Evolutionary conservation across 1,140 invertebrate species (phyloP).

Genomic region (Bombus superbus): DNA sequence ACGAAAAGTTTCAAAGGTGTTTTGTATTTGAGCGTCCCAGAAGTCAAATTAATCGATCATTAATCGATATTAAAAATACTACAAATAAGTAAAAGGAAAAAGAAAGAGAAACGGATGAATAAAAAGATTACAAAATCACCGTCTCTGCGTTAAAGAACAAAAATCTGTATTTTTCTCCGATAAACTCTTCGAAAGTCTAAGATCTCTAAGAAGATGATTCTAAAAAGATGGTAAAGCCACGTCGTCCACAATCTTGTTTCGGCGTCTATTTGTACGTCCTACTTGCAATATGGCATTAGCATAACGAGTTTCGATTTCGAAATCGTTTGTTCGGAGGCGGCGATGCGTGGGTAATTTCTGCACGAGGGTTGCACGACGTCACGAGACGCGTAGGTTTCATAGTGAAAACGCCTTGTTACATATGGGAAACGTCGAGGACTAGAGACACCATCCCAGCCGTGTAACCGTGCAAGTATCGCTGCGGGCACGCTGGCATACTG

Average conservation of each 20-base stretch:
- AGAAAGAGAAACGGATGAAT: too few relatives aligned
- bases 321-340: constrained; percentile 68
- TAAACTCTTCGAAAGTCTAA: too few relatives aligned
- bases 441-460: constrained; percentile 33
- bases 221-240: background rate
- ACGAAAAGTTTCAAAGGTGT: too few relatives aligned
- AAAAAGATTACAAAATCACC: too few relatives aligned
- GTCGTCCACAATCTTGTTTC: background rate
- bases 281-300: constrained; percentile 52
- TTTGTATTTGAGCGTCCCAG: too few relatives aligned
- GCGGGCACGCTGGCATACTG: constrained; percentile 71
- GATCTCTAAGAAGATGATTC: too few relatives aligned
- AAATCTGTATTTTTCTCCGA: too few relatives aligned
- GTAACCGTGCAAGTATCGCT: constrained; percentile 53
- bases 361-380: constrained; percentile 61
- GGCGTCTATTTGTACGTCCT: background rate
- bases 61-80: too few relatives aligned
- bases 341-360: constrained; percentile 76
- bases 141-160: too few relatives aligned
- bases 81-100: too few relatives aligned
- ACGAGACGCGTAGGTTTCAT: constrained; percentile 62
- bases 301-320: constrained; percentile 59
- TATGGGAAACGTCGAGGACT: constrained; percentile 23
- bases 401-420: constrained; percentile 35
- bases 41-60: too few relatives aligned